Evolutionary conservation across 2,888 invertebrate genomes (phyloP).

Genomic region (Protodeltote pygarga): DNA sequence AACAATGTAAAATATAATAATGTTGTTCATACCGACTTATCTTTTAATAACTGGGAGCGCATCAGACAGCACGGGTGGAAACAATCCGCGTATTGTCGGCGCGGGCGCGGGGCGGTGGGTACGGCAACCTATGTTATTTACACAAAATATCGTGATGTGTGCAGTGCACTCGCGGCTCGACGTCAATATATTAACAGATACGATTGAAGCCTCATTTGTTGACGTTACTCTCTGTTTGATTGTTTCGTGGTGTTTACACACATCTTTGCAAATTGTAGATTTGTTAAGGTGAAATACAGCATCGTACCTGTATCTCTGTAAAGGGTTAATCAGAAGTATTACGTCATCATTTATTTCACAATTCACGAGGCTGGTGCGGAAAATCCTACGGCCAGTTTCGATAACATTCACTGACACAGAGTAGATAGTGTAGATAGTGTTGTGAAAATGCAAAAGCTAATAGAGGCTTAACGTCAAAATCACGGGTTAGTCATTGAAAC

Average conservation of each 20-base stretch:
- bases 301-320: too few species aligned
- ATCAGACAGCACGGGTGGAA: slow-evolving; percentile 8
- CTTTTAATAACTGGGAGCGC: slow-evolving; percentile 18
- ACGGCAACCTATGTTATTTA: slow-evolving; percentile 16
- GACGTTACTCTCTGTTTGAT: slow-evolving; percentile 13
- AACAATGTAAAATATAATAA: background rate
- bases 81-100: background rate
- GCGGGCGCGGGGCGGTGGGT: background rate
- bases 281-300: too few species aligned
- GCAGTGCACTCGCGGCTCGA: slow-evolving; percentile 25
- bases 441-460: too few species aligned
- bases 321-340: too few species aligned
- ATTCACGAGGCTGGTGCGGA: too few species aligned
- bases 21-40: slow-evolving; percentile 2
- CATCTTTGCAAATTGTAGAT: background rate
- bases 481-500: too few species aligned
- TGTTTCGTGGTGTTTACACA: background rate
- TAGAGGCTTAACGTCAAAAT: too few species aligned
- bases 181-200: slow-evolving; percentile 21
- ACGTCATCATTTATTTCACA: too few species aligned
- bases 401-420: too few species aligned
- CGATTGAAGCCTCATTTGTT: too few species aligned
- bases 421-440: too few species aligned
- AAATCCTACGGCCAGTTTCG: too few species aligned
- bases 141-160: slow-evolving; percentile 33